Percentiles rank a stretch among this genome's conserved stretches.
Evolutionary conservation across 1,140 invertebrate genomes (phyloP).

Genomic region (Drosophila chauvacae): DNA sequence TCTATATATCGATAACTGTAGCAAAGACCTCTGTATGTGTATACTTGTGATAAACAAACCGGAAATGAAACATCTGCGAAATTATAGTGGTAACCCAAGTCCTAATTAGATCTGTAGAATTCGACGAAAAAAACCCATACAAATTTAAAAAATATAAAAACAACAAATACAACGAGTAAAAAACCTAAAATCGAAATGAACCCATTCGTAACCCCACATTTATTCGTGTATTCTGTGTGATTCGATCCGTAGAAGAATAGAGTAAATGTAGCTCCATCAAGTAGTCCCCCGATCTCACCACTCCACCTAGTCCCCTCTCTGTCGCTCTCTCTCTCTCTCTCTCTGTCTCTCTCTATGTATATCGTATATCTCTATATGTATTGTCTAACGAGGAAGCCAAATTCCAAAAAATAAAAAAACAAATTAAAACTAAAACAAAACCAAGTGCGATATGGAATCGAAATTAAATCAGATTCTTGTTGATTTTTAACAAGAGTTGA

Average conservation of each 20-base stretch:
- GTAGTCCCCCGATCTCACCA: constrained; percentile 33
- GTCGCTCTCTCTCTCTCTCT: constrained; percentile 16
- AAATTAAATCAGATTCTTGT: constrained; percentile 2
- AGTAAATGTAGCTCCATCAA: constrained; percentile 57
- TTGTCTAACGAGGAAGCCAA: constrained; percentile 73
- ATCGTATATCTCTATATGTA: constrained; percentile 53
- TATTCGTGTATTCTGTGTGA: constrained; percentile 73
- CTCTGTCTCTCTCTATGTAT: constrained; percentile 24
- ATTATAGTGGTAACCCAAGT: constrained; percentile 53
- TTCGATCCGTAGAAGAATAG: constrained; percentile 62
- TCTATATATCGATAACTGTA: constrained; percentile 40
- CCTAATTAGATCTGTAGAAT: constrained; percentile 40
- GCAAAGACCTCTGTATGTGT: constrained; percentile 38
- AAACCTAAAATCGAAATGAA: constrained; percentile 8
- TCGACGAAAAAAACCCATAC: constrained; percentile 7
- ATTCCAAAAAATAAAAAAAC: constrained; percentile 51
- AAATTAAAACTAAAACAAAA: constrained; percentile 43
- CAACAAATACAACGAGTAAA: constrained; percentile 16
- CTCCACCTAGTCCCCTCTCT: constrained; percentile 42
- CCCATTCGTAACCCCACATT: constrained; percentile 61
- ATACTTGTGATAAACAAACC: constrained; percentile 26
- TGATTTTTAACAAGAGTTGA: not conserved
- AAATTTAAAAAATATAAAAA: not conserved
- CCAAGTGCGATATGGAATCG: constrained; percentile 46
- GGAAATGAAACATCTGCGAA: constrained; percentile 40